Base-by-base conservation (phyloP, 2,797 vertebrate genomes). In the Garrulus glandarius region DNA sequence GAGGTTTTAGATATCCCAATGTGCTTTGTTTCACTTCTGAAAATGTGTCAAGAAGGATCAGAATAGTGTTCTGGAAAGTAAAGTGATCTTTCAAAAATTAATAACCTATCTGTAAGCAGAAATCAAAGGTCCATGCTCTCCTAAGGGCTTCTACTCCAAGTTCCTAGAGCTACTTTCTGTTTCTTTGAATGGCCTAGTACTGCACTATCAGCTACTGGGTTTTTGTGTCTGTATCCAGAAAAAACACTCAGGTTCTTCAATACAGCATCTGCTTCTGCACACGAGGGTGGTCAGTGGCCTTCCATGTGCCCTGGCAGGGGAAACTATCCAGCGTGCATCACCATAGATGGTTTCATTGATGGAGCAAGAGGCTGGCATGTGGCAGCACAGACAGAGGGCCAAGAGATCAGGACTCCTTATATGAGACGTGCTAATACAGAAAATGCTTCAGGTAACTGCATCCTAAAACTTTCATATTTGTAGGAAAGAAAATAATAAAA, bases 211-310 rank as follows among this genome's bases (percentile, higher is more conserved):
- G 41, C 44, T 64, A n/a, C 32, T 14, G 55, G 2, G 11, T 61
- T 59, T 70, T 8, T 55, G 46, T 43, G 46, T 43, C 36, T 69
- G 20, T 30, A 26, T 39, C 50, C 64, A 55, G 52, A 37, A 84
- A 80, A 83, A 20, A 1, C 55, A 67, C 50, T 32, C 61, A 76
- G 24, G 22, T 17, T 67, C 27, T 78, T 63, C 52, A 36, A 9
- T 5, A 18, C 1, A 43, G 26, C 72, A 72, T 7, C 46, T 89
- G 39, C 59, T 70, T 49, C 41, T 44, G 46, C 43, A 34, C 53
- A 7, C 0, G 0, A 18, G 39, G 27, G 8, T 67, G 30, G 12
- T 39, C 63, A 82, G 23, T 12, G 61, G 44, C n/a, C 36, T 61
- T 69, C 52, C 15, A 6, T 2, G 4, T 85, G 36, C 36, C 36